These are phyloP conservation scores for Indri indri DNA, from an alignment of 2,113 vertebrate genomes.

Conservation along the genomic window DNA sequence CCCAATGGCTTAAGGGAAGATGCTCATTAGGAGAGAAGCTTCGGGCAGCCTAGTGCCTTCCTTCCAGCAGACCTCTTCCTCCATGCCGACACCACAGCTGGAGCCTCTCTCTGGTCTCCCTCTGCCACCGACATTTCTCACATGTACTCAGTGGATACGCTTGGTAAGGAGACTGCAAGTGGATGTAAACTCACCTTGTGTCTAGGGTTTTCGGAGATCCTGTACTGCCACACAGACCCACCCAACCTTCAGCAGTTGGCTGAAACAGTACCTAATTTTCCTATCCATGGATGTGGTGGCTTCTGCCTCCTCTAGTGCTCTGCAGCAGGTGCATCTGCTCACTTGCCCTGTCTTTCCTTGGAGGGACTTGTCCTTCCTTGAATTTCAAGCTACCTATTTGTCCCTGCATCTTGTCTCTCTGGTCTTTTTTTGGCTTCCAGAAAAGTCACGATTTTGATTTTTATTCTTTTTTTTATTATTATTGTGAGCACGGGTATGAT, in stretches of 20 bases:
- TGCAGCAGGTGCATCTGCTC: background rate
- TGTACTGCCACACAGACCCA: too few species aligned
- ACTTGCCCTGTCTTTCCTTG: background rate
- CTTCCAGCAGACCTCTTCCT: background rate
- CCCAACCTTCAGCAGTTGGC: background rate
- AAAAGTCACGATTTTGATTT: background rate
- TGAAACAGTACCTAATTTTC: background rate
- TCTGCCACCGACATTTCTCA: background rate
- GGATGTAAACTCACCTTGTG: background rate
- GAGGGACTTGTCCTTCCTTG: background rate
- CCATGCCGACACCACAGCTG: fast-evolving
- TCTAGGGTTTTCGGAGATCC: background rate
- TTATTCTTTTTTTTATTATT: background rate
- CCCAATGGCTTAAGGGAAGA: background rate
- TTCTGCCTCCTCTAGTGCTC: fast-evolving
- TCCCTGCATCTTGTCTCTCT: background rate
- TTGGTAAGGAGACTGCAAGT: background rate
- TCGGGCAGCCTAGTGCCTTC: background rate
- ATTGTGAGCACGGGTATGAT: background rate
- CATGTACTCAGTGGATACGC: too few species aligned
- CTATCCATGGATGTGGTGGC: too few species aligned
- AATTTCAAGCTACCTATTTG: background rate
- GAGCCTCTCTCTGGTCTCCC: background rate
- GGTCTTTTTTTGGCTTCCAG: background rate
- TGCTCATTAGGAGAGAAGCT: background rate